Conservation (phyloP, 2,888 invertebrate genomes). For the Apodemia zela region DNA sequence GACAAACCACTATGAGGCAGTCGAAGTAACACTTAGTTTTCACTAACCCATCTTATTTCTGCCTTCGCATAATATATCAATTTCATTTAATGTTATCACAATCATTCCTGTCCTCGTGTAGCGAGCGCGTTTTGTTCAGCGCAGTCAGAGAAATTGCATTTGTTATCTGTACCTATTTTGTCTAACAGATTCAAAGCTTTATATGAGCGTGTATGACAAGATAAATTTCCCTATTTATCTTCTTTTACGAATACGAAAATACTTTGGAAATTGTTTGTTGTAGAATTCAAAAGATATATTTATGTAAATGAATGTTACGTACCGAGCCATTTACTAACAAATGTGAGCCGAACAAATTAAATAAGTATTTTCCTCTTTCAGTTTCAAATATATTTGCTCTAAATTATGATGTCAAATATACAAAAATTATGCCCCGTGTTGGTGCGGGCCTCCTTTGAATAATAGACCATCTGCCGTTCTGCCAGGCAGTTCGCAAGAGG, state of each 20-base stretch:
- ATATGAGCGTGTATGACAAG: constrained; percentile 18
- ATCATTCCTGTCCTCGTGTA: not conserved
- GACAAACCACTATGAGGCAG: too few relatives aligned
- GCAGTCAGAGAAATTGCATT: constrained; percentile 24
- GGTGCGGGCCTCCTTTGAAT: too few relatives aligned
- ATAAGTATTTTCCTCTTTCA: not conserved
- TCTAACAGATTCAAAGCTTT: constrained; percentile 8
- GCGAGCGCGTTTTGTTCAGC: constrained; percentile 18
- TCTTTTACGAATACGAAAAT: constrained; percentile 16
- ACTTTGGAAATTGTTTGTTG: constrained; percentile 13
- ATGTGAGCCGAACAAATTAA: not conserved
- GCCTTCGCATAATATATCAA: not conserved
- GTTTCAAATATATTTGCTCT: too few relatives aligned
- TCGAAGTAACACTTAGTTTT: not conserved
- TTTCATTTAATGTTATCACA: constrained; percentile 2
- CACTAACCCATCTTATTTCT: not conserved
- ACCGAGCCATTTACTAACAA: not conserved
- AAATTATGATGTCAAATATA: too few relatives aligned
- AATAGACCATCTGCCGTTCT: too few relatives aligned
- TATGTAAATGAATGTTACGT: not conserved
- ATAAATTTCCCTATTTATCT: constrained; percentile 12
- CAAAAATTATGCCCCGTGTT: too few relatives aligned
- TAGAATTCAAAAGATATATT: constrained; percentile 10
- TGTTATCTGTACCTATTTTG: constrained; percentile 20
- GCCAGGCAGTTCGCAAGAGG: too few relatives aligned